A percentile compares a stretch with the other conserved stretches of the same genome.
These are phyloP conservation scores for Percopsis omiscomaycus DNA, from an alignment of 2,797 vertebrate genomes.

Conservation along the genomic window DNA sequence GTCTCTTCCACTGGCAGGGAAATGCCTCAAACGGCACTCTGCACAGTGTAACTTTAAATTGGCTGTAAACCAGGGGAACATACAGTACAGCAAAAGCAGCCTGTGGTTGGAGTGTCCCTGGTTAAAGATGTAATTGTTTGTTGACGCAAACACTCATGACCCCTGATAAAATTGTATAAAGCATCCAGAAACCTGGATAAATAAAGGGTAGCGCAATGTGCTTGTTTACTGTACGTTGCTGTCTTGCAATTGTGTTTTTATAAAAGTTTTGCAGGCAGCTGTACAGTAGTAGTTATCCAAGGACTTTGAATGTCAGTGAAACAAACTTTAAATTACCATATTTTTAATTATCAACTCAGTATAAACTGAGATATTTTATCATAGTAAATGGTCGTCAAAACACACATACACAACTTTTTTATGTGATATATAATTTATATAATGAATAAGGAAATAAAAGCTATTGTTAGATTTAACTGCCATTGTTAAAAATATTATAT, in stretches of 20 bases:
- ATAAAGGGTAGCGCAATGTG: conserved; percentile 7
- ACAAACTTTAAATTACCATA: no score
- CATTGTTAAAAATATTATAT: no score
- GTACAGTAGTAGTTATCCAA: neutral
- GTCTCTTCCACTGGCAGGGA: conserved; percentile 56
- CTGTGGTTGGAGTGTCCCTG: conserved; percentile 43
- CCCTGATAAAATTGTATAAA: conserved; percentile 18
- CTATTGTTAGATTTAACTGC: no score
- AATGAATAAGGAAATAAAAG: no score
- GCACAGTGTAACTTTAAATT: no score
- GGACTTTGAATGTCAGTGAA: no score
- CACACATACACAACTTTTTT: no score
- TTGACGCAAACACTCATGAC: conserved; percentile 31
- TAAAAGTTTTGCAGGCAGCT: conserved; percentile 17
- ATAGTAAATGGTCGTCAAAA: no score
- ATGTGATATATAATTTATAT: no score
- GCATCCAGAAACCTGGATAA: conserved; percentile 13
- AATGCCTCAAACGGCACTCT: conserved; percentile 54
- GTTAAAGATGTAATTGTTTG: conserved; percentile 37
- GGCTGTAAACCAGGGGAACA: no score
- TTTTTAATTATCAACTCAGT: no score
- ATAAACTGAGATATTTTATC: no score
- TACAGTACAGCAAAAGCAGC: conserved; percentile 24
- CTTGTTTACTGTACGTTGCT: conserved; percentile 37
- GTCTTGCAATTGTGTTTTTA: conserved; percentile 16